Evolutionary conservation across 2,113 vertebrate genomes (phyloP), one percentile per base, ranked within the genome.

Genomic region (Polypterus senegalus): DNA sequence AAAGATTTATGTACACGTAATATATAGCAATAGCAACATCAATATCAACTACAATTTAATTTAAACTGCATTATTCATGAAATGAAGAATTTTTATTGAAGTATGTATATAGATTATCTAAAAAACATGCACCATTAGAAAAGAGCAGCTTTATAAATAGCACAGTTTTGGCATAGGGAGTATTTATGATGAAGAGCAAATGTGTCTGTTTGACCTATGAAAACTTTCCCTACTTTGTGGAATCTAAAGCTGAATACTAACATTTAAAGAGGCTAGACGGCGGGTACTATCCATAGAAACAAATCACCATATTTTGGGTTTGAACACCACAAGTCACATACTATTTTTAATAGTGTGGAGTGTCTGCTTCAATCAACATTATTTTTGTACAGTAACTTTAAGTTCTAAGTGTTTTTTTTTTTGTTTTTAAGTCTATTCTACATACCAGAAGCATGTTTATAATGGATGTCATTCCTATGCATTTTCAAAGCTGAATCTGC

Each of bases 141-240:
- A 27, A 27, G 27, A 27, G 27, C 27, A 27, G 27, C 27, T 27
- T 27, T 27, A 27, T 27, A 27, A 27, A 27, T 27, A 1, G 62
- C 58, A 57, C 57, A 61, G 69, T 56, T 70, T 67, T 55, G 59
- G 65, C 58, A 72, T 65, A 45, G 27, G 49, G 5, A 4, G 53
- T 81, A 55, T 84, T 84, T 83, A 79, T 73, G 69, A 74, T 79
- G 82, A 83, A 79, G 78, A 82, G 71, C 73, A 74, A 70, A 70
- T 73, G 62, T 82, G 76, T 74, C 72, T 73, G 52, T 74, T 74
- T 65, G 60, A 69, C 65, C 73, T 66, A 70, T 66, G 66, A 67
- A 67, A 76, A 75, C 77, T 71, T 78, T 74, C 70, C 70, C 70
- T 73, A 70, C 70, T 72, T 71, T 66, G 79, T 78, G 77, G 74